Evolutionary conservation across 1,140 invertebrate species (phyloP), one percentile per base, ranked within the genome.

Genomic region (Coptotermes formosanus): DNA sequence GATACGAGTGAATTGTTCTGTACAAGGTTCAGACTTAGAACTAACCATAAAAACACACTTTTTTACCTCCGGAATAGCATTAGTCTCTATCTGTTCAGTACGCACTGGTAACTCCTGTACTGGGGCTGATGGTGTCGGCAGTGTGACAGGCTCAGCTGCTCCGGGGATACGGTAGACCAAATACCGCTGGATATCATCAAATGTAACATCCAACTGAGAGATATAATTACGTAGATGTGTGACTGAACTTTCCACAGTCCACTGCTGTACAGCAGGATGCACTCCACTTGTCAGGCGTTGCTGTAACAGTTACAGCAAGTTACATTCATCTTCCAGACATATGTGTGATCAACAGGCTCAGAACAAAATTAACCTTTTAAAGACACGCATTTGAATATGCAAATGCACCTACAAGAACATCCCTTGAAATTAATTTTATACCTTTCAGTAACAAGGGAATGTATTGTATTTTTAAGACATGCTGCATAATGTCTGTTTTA

Each of bases 111-210:
- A 6, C n/a, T 75, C 25, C 64, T 75, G 64, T 30, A 30, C 8
- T 12, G 82, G 38, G 12, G 38, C 19, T 59, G 83, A 25, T 16
- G 83, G 21, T 21, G 83, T 11, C 6, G 83, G 45, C 21, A 45
- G n/a, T 0, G 55, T 23, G 19, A 45, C n/a, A 11, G 25, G 30
- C 16, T 84, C 48, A 25, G 48, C 48, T 52, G 83, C 55, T 19
- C 23, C 83, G 4, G 12, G 82, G 25, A 75, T 84, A 38, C 88
- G 86, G 69, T 86, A 83, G 19, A 89, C 87, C 45, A 90, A 83
- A 87, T 89, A 90, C 16, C 85, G 84, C 81, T 88, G 85, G 25
- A 90, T 87, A 23, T 88, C 85, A 16, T 84, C 85, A 32, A 43
- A 64, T 38, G 32, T 43, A 32, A 85, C 82, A 85, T 86, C 86